A percentile compares a stretch with the other conserved stretches of the same genome.
phyloP scores from a whole-genome alignment of 2,113 vertebrate species.

The Oxyruncus cristatus region DNA sequence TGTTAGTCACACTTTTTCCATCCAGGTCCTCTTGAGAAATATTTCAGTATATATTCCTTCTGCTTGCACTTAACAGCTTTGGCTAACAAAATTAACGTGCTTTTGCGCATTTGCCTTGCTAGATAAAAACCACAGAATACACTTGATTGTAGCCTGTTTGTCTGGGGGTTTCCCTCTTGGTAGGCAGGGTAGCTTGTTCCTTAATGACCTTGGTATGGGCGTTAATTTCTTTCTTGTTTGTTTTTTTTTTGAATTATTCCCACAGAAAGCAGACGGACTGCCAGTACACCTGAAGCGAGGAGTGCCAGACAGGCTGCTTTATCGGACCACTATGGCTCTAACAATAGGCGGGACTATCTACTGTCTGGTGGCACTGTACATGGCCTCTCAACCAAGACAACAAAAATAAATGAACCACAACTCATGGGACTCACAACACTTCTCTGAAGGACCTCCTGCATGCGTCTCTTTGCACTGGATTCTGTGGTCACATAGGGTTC shows the following conservation, averaged over 20 bases:
- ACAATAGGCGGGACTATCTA: conserved; percentile 90
- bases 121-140: not conserved
- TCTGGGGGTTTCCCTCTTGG: not conserved
- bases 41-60: not conserved
- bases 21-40: not conserved
- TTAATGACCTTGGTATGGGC: not conserved
- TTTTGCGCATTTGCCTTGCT: not conserved
- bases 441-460: not conserved
- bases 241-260: conserved; percentile 21
- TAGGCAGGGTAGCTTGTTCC: not conserved
- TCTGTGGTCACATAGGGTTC: not conserved
- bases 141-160: not conserved
- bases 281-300: conserved; percentile 91
- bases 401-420: conserved; percentile 57
- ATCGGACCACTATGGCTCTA: conserved; percentile 96
- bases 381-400: conserved; percentile 84
- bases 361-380: conserved; percentile 90
- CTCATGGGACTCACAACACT: not conserved
- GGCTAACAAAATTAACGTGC: conserved; percentile 12
- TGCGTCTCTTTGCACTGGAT: not conserved
- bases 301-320: conserved; percentile 87
- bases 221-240: not conserved
- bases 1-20: not conserved
- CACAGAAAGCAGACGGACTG: conserved; percentile 79
- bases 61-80: conserved; percentile 25